Conservation (phyloP, 2,113 vertebrate genomes). For the Morone saxatilis region DNA sequence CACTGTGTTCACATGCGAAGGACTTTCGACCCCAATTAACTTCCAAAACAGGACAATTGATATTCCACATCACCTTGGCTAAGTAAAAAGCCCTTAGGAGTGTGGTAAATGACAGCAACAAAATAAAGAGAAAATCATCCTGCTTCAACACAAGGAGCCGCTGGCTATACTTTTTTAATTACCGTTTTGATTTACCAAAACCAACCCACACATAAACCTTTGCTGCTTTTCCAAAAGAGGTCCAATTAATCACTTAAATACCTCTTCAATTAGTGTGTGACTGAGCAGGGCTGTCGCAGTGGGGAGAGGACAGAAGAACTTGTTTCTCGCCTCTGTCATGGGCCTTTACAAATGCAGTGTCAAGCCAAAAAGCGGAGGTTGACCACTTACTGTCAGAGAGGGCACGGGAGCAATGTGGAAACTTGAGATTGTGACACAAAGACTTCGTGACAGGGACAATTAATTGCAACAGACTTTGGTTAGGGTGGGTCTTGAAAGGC, state of each 20-base stretch:
- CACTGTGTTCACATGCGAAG: slow-evolving; percentile 26
- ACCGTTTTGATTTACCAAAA: slow-evolving; percentile 56
- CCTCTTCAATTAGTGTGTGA: slow-evolving; percentile 62
- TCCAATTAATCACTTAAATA: slow-evolving; percentile 76
- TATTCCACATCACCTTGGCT: slow-evolving; percentile 55
- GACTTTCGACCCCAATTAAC: slow-evolving; percentile 69
- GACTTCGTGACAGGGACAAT: slow-evolving; percentile 66
- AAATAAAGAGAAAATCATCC: slow-evolving; percentile 36
- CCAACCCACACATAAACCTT: slow-evolving; percentile 36
- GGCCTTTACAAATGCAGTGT: slow-evolving; percentile 51
- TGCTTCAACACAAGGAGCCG: slow-evolving; percentile 26
- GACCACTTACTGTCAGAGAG: slow-evolving; percentile 62
- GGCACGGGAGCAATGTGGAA: slow-evolving; percentile 56
- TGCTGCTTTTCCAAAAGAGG: slow-evolving; percentile 45
- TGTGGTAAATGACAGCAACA: slow-evolving; percentile 51
- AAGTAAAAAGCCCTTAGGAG: slow-evolving; percentile 40
- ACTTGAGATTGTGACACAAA: slow-evolving; percentile 72
- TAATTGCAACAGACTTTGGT: slow-evolving; percentile 68
- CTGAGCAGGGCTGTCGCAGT: slow-evolving; percentile 31
- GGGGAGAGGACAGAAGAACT: slow-evolving; percentile 7
- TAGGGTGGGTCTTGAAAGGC: slow-evolving; percentile 42
- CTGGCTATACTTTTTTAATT: slow-evolving; percentile 42
- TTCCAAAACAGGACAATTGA: slow-evolving; percentile 55
- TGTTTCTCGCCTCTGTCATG: slow-evolving; percentile 39
- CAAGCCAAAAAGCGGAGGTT: slow-evolving; percentile 43